These are phyloP conservation scores for Syngnathus floridae DNA, from an alignment of 2,113 vertebrate species.

Conservation along the genomic window DNA sequence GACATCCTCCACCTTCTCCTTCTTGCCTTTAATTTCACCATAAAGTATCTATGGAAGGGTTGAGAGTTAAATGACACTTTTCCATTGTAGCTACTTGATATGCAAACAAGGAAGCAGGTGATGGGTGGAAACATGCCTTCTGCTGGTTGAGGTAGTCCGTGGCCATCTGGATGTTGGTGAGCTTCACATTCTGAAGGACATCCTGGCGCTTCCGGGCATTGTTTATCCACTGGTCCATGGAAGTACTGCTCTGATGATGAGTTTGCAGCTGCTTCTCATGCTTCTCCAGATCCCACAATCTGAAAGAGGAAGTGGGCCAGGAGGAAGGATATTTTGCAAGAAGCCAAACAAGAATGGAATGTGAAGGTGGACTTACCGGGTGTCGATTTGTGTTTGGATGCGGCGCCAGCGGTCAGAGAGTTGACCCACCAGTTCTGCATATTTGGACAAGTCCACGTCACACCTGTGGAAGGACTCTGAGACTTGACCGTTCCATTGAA, in stretches of 20 bases:
- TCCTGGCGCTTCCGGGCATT: conserved; percentile 86
- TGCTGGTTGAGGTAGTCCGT: conserved; percentile 85
- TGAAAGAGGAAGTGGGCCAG: conserved; percentile 52
- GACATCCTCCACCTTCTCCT: conserved; percentile 86
- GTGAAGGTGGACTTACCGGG: conserved; percentile 70
- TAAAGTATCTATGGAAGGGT: conserved; percentile 75
- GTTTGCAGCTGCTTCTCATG: conserved; percentile 84
- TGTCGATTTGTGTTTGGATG: conserved; percentile 87
- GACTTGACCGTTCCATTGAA: conserved; percentile 80
- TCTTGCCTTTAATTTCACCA: conserved; percentile 86
- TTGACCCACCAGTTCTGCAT: conserved; percentile 78
- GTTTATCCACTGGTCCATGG: conserved; percentile 81
- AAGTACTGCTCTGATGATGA: conserved; percentile 78
- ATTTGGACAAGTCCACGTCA: conserved; percentile 85
- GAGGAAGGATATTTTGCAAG: conserved; percentile 20
- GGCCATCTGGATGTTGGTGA: conserved; percentile 76
- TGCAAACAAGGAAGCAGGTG: neutral
- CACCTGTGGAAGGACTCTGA: conserved; percentile 81
- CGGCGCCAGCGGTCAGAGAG: conserved; percentile 87
- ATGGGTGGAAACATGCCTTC: conserved; percentile 73
- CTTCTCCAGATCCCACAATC: conserved; percentile 88
- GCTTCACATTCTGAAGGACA: conserved; percentile 74
- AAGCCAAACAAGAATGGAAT: neutral
- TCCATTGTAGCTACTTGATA: neutral
- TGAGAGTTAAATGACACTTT: neutral